Evolutionary conservation across 2,888 invertebrate species (phyloP).

Genomic region (Gymnoscelis rufifasciata): DNA sequence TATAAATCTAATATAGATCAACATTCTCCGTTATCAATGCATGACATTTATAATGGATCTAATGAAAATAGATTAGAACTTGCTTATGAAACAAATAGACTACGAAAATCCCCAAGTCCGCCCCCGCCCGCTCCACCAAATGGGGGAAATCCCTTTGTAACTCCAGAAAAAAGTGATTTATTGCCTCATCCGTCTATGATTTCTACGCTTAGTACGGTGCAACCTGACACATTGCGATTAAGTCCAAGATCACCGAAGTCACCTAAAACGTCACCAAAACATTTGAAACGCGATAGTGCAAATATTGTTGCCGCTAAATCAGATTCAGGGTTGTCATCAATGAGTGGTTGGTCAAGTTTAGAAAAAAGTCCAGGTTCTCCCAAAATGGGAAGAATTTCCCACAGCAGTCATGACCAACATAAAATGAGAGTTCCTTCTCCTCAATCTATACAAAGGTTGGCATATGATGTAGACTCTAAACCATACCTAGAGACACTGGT

Average conservation of each 20-base stretch:
- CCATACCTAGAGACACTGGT: conserved; percentile 79
- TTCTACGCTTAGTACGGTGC: conserved; percentile 47
- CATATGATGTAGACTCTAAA: conserved; percentile 64
- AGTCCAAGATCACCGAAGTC: conserved; percentile 86
- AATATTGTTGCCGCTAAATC: conserved; percentile 88
- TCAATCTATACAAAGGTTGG: conserved; percentile 57
- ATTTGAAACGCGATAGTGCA: conserved; percentile 77
- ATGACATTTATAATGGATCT: conserved; percentile 81
- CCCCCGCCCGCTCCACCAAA: conserved; percentile 91
- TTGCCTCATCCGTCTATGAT: conserved; percentile 52
- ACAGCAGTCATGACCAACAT: conserved; percentile 60
- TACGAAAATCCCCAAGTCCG: conserved; percentile 82
- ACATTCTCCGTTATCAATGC: conserved; percentile 81
- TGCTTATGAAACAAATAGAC: conserved; percentile 70
- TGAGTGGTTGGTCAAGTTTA: conserved; percentile 91
- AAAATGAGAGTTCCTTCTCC: conserved; percentile 65
- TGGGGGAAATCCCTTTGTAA: conserved; percentile 72
- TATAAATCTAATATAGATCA: conserved; percentile 75
- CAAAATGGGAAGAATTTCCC: conserved; percentile 74
- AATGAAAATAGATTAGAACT: conserved; percentile 64
- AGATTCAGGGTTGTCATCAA: conserved; percentile 91
- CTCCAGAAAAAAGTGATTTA: conserved; percentile 57
- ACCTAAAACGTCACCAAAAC: conserved; percentile 85
- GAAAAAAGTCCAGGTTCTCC: conserved; percentile 92
- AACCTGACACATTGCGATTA: conserved; percentile 74